Evolutionary conservation across 2,797 vertebrate species (phyloP), one percentile per base, ranked within the genome.

Genomic region (Pseudochromis fuscus): DNA sequence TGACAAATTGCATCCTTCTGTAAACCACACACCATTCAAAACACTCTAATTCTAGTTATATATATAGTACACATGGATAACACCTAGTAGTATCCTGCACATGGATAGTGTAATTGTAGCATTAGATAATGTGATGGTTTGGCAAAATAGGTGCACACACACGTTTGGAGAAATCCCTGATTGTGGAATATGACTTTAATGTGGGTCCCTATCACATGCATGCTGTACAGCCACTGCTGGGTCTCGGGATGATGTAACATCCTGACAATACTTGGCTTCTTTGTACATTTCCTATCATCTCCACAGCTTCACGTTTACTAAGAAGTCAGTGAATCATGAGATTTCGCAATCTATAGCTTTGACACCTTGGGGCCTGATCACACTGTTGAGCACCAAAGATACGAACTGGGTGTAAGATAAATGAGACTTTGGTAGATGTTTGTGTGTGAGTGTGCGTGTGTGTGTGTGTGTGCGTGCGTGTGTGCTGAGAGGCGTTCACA

Each of bases 401-500:
- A 44, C 10, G n/a, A 42, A 42, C 19, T n/a, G 9, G n/a, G 8
- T n/a, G 40, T 3, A 21, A 7, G 40, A 21, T 21, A 7, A 8
- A 7, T 42, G 40, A 44, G n/a, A 33, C 15, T 33, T 42, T 13
- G 2, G 11, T 7, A 30, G 37, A 23, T 23, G 16, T 31, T 18
- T 48, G 40, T 46, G 25, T 70, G 24, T 3, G 19, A 2, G 1
- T 3, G 60, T 37, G 61, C 2, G 33, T 16, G 48, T 21, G 24
- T 31, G 46, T n/a, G 16, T 58, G 8, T 38, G 42, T n/a, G 42
- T 35, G 38, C 40, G 42, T 62, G 57, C 40, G 23, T 50, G 10
- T 28, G 13, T 38, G 23, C 37, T 13, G 30, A 51, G 48, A 84
- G 75, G 79, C 84, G 82, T 75, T 72, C 31, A 74, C 80, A 12